Base-by-base conservation (phyloP, 2,113 vertebrate species). In the Burhinus bistriatus region DNA sequence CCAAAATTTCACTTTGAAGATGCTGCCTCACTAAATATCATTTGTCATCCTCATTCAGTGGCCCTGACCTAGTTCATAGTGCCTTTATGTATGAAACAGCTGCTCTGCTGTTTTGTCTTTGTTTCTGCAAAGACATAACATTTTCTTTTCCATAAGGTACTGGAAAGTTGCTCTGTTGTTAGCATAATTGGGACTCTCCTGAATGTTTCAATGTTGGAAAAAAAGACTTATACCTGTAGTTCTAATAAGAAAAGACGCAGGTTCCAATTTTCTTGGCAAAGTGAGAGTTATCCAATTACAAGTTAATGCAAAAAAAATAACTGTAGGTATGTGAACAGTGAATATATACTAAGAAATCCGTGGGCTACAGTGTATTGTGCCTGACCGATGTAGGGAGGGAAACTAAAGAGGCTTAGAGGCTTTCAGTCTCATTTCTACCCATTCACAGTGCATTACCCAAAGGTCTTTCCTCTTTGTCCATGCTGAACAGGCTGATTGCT, bases 51-150 rank as follows among this genome's bases (percentile, higher is more conserved):
- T 57, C 16, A 25, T 62, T 82, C 23, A 29, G 36, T 47, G 36
- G 18, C 61, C 51, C 25, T 87, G 86, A 96, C 42, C 57, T 71
- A 65, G 32, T 61, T 91, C 49, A 61, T n/a, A 27, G 10, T 36
- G 52, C 34, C 38, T 97, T 79, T 80, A 49, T 62, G 15, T 47
- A 54, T 30, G 58, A 96, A 95, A 44, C 66, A 93, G 58, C 59
- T 87, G 72, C 51, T 94, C 42, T 57, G 81, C 26, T 95, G 59
- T 95, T 95, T 95, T 96, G 86, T 95, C 96, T 96, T 87, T 5
- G 0, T 25, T 92, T 89, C 83, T 95, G 36, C 34, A 78, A 91
- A 96, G 90, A 87, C 88, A 96, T 77, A 96, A 96, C 57, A 91
- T 77, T 59, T 83, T 83, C 59, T 69, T 12, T 94, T 78, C 68